phyloP scores from a whole-genome alignment of 2,797 vertebrate genomes.

The Myotis daubentonii region DNA sequence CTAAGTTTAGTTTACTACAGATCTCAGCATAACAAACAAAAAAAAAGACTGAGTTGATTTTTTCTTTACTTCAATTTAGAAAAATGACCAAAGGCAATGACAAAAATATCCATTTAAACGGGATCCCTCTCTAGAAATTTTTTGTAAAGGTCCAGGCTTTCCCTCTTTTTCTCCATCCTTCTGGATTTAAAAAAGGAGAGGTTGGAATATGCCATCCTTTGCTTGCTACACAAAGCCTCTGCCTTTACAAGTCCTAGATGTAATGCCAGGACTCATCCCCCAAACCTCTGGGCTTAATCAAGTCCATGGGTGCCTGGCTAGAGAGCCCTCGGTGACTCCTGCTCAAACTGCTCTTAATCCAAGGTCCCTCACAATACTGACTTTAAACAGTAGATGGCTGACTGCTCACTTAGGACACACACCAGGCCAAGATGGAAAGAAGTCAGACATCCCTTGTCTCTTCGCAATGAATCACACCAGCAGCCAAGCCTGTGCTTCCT shows the following conservation, averaged over 20 bases:
- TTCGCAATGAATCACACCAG: background rate
- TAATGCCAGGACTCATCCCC: background rate
- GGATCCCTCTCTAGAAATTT: constrained; percentile 18
- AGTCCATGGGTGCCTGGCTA: constrained; percentile 5
- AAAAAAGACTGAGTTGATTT: constrained; percentile 32
- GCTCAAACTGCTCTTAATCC: constrained; percentile 35
- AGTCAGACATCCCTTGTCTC: constrained; percentile 22
- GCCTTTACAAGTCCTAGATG: background rate
- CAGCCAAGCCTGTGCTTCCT: background rate
- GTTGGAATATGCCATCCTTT: background rate
- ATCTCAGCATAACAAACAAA: background rate
- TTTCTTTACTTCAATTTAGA: constrained; percentile 49
- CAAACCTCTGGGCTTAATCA: constrained; percentile 61
- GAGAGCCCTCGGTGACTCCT: background rate
- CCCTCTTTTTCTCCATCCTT: background rate
- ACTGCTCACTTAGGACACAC: background rate
- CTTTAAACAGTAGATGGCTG: constrained; percentile 25
- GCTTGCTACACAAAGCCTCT: constrained; percentile 10
- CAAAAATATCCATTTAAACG: constrained; percentile 58
- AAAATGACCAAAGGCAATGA: constrained; percentile 62
- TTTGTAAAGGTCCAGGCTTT: constrained; percentile 45
- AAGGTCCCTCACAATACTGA: constrained; percentile 49
- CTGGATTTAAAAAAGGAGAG: background rate
- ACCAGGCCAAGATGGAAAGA: background rate
- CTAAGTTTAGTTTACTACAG: constrained; percentile 55